Evolutionary conservation across 2,797 vertebrate species (phyloP).

Genomic region (Okamejei kenojei): DNA sequence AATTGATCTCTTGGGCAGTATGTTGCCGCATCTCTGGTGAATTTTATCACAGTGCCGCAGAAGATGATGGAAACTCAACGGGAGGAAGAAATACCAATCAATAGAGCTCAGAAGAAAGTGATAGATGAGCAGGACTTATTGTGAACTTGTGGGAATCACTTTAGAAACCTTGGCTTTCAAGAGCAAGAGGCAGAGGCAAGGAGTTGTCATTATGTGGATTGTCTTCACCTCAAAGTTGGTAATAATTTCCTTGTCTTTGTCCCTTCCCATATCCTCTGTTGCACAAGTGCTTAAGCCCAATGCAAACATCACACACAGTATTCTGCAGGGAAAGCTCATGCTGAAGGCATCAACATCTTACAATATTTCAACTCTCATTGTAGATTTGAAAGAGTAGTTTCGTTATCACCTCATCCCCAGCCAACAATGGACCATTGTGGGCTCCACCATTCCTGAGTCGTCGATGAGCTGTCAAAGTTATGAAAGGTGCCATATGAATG

Average conservation of each 20-base stretch:
- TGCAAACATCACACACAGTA: neutral
- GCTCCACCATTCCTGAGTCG: no score
- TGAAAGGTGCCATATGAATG: neutral
- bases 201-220: neutral
- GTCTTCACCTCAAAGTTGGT: no score
- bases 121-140: no score
- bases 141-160: neutral
- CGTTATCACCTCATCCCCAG: no score
- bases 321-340: neutral
- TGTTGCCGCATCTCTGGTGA: neutral
- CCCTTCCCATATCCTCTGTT: neutral
- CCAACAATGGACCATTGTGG: no score
- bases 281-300: neutral
- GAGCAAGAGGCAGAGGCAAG: neutral
- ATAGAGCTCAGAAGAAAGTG: no score
- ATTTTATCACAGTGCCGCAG: neutral
- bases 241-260: no score
- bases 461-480: neutral
- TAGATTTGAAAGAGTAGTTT: neutral
- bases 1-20: no score
- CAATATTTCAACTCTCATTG: neutral
- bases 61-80: no score
- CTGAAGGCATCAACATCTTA: neutral
- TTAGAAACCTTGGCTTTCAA: neutral
- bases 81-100: no score